A percentile compares a stretch with the other conserved stretches of the same genome.
Evolutionary conservation across 2,797 vertebrate genomes (phyloP).

Genomic region (Melanotaenia boesemani): DNA sequence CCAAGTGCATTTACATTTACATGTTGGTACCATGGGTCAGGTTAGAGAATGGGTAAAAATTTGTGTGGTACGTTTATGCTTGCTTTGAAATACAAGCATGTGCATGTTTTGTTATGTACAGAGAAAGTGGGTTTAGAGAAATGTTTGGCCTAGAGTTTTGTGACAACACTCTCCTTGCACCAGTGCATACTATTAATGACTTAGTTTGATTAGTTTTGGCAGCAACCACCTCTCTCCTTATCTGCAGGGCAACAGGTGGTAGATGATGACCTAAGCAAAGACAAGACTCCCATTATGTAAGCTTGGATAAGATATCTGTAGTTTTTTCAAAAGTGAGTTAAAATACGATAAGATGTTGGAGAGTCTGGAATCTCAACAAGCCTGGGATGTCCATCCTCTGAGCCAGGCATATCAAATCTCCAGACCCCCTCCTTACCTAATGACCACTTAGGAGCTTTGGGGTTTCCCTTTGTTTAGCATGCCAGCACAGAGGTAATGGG

Average conservation of each 20-base stretch:
- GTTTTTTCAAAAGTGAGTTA: constrained; percentile 61
- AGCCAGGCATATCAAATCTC: constrained; percentile 60
- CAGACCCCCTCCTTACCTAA: constrained; percentile 25
- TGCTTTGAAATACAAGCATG: not conserved
- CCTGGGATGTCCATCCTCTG: constrained; percentile 53
- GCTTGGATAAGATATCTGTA: constrained; percentile 23
- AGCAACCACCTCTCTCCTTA: not conserved
- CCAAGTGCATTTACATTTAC: constrained; percentile 30
- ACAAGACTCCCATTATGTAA: constrained; percentile 52
- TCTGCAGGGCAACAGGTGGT: constrained; percentile 45
- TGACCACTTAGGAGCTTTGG: constrained; percentile 21
- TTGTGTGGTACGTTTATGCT: constrained; percentile 44
- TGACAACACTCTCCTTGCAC: constrained; percentile 25
- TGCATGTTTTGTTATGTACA: constrained; percentile 27
- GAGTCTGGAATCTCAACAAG: constrained; percentile 54
- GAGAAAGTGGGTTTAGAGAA: constrained; percentile 26
- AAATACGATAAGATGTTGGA: constrained; percentile 60
- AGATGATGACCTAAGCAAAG: constrained; percentile 21
- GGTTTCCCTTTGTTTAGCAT: not conserved
- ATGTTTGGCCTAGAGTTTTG: constrained; percentile 21
- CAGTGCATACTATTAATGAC: constrained; percentile 31
- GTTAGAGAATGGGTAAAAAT: constrained; percentile 53
- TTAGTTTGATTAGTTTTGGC: constrained; percentile 28
- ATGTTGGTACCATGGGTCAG: constrained; percentile 35
- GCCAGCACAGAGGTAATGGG: not conserved